Evolutionary conservation across 2,888 invertebrate species (phyloP).

Genomic region (Leucania comma): DNA sequence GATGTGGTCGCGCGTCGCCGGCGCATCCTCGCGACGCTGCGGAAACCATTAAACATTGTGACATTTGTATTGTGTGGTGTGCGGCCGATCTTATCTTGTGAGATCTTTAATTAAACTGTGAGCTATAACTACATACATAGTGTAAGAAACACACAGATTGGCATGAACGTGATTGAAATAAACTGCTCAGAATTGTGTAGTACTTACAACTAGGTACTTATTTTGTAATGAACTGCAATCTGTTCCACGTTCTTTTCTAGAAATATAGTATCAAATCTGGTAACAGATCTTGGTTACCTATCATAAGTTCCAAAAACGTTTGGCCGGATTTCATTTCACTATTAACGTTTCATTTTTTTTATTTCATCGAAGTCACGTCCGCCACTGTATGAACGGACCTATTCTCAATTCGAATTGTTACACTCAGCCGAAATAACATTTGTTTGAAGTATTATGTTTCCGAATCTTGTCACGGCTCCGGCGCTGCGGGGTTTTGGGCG

Average conservation of each 20-base stretch:
- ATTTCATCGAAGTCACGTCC: too few relatives aligned
- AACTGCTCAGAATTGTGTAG: slow-evolving; percentile 11
- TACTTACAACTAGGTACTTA: neutral
- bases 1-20: slow-evolving; percentile 2
- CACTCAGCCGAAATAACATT: too few relatives aligned
- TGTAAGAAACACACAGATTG: neutral
- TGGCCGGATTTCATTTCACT: too few relatives aligned
- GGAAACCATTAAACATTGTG: slow-evolving; percentile 34
- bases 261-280: neutral
- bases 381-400: too few relatives aligned
- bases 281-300: too few relatives aligned
- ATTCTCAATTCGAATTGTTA: too few relatives aligned
- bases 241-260: neutral
- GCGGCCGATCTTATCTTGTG: slow-evolving; percentile 34
- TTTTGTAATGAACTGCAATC: neutral
- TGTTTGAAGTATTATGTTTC: too few relatives aligned
- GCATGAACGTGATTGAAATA: slow-evolving; percentile 5
- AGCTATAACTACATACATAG: neutral
- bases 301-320: too few relatives aligned
- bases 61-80: slow-evolving; percentile 30
- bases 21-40: slow-evolving; percentile 26
- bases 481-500: too few relatives aligned
- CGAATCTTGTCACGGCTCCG: too few relatives aligned
- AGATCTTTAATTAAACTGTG: slow-evolving; percentile 34
- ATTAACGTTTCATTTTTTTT: too few relatives aligned